phyloP scores from a whole-genome alignment of 2,888 invertebrate species.

The Mythimna loreyi region DNA sequence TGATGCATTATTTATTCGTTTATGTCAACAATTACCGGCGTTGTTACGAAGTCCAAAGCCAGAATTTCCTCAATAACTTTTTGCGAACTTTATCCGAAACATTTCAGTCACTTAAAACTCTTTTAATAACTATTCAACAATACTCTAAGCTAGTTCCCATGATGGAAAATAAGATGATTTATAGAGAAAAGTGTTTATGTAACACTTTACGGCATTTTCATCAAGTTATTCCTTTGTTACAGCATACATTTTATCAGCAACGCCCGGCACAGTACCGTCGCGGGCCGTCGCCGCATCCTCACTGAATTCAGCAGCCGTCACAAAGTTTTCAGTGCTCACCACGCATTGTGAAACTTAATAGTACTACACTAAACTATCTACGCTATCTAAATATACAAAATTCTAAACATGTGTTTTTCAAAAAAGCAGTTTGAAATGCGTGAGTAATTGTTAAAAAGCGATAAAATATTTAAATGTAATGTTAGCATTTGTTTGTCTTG shows the following conservation, averaged over 20 bases:
- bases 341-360: slow-evolving; percentile 73
- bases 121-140: slow-evolving; percentile 13
- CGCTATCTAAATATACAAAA: slow-evolving; percentile 53
- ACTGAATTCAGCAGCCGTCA: slow-evolving; percentile 79
- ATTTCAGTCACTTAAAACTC: slow-evolving; percentile 23
- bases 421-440: slow-evolving; percentile 50
- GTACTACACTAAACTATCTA: slow-evolving; percentile 67
- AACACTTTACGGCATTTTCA: slow-evolving; percentile 25
- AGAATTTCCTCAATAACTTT: slow-evolving; percentile 24
- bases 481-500: slow-evolving; percentile 58
- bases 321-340: slow-evolving; percentile 78
- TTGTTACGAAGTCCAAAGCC: background rate
- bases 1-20: background rate
- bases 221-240: slow-evolving; percentile 46
- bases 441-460: slow-evolving; percentile 59
- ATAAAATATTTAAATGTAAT: slow-evolving; percentile 55
- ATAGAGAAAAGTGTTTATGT: slow-evolving; percentile 28
- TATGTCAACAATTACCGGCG: background rate
- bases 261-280: slow-evolving; percentile 78
- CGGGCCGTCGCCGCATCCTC: slow-evolving; percentile 81
- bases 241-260: slow-evolving; percentile 52
- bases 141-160: background rate
- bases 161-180: slow-evolving; percentile 14
- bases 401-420: slow-evolving; percentile 49
- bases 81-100: slow-evolving; percentile 29